Base-by-base conservation (phyloP, 2,888 invertebrate genomes). In the Penaeus monodon region DNA sequence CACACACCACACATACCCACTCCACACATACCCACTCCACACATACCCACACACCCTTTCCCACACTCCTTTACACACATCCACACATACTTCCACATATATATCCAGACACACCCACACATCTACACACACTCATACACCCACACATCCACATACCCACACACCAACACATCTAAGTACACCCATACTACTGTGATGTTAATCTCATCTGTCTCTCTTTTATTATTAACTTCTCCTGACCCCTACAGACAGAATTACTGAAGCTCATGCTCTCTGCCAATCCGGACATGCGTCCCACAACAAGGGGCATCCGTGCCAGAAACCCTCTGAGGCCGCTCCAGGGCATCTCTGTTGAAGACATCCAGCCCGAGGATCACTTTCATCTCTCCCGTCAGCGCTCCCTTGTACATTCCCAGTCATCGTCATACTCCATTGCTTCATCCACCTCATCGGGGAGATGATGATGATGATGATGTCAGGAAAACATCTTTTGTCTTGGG, bases 221-320 rank as follows among this genome's bases (percentile, higher is more conserved):
- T 1, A 57, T 57, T 1, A 57, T 57, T 57, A 20, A 17, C 17
- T 14, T 57, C 17, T 49, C 14, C 49, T 57, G 20, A 20, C 57
- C 17, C 57, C 17, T 20, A n/a, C 38, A 89, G 88, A 33, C 68
- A 66, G 57, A 79, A 14, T 81, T 90, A 49, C 82, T 89, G 84
- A 66, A 81, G 76, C 73, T 90, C 74, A 97, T 98, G 96, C 93
- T 98, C 73, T 95, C 96, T 89, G 92, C 94, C 7, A 93, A 95
- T 88, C 97, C 98, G 0, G 93, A 93, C 7, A 93, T 94, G 88
- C 94, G 98, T 3, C 97, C 97, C 74, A 90, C 91, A 20, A 91
- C 89, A 14, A 81, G 85, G 22, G 89, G 84, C 14, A 88, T 90
- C 70, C 86, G 90, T 33, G 85, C 78, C 65, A 49, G 84, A 38